A percentile compares a stretch with the other conserved stretches of the same genome.
phyloP scores from a whole-genome alignment of 1,140 invertebrate species.

The Drosophila willistoni region DNA sequence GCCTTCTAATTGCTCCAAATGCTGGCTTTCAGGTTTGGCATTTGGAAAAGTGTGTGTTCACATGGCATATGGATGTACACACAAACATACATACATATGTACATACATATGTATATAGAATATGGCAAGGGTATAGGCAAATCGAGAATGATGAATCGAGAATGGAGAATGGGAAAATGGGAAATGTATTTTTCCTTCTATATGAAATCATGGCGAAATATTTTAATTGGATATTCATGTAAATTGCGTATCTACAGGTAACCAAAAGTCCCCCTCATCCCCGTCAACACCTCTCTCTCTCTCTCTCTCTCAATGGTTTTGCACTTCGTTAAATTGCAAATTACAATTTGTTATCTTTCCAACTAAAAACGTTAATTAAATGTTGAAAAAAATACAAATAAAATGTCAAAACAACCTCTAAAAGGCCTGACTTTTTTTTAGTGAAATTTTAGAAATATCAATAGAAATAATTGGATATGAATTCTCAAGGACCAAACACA shows the following conservation, averaged over 20 bases:
- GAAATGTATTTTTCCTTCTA: constrained; percentile 37
- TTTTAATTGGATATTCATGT: constrained; percentile 57
- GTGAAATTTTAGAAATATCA: no score
- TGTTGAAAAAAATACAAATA: background rate
- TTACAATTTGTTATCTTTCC: constrained; percentile 6
- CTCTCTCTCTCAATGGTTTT: background rate
- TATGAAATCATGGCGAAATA: constrained; percentile 55
- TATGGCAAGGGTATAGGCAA: background rate
- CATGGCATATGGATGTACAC: no score
- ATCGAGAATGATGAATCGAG: background rate
- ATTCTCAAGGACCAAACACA: no score
- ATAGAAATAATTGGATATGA: no score
- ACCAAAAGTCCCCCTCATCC: background rate
- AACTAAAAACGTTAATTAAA: constrained; percentile 11
- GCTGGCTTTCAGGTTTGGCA: constrained; percentile 12
- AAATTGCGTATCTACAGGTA: constrained; percentile 26
- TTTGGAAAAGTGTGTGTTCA: constrained; percentile 1
- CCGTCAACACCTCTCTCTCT: background rate
- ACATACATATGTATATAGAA: background rate
- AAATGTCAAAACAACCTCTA: background rate
- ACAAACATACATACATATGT: no score
- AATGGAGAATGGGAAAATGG: background rate
- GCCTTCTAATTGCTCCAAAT: constrained; percentile 26
- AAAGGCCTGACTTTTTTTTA: no score
- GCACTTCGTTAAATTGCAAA: constrained; percentile 4